A percentile compares a stretch with the other conserved stretches of the same genome.
These are phyloP conservation scores for Aplysia californica DNA, from an alignment of 1,140 invertebrate genomes.

Conservation along the genomic window DNA sequence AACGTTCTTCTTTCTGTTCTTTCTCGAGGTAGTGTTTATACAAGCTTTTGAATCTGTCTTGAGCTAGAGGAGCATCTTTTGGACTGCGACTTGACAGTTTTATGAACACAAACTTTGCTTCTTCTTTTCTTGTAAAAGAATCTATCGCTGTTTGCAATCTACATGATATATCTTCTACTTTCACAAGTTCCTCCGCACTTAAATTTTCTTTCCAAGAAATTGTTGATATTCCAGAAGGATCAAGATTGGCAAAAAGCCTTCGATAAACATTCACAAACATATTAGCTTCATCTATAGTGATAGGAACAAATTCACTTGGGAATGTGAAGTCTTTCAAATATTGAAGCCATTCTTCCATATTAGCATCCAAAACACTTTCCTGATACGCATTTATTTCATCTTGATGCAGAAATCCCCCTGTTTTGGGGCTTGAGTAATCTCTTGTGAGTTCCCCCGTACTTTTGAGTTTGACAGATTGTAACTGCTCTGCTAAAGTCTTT, in stretches of 20 bases:
- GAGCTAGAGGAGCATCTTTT: conserved; percentile 55
- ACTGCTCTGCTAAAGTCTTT: conserved; percentile 18
- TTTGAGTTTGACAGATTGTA: conserved; percentile 47
- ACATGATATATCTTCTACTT: conserved; percentile 30
- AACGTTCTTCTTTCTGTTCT: conserved; percentile 24
- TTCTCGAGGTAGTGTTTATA: conserved; percentile 37
- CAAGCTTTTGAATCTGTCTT: conserved; percentile 44
- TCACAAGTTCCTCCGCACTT: conserved; percentile 26
- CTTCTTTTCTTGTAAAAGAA: conserved; percentile 31
- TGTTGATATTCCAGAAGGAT: conserved; percentile 25
- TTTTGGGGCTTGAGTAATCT: conserved; percentile 53
- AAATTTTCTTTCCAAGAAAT: conserved; percentile 41
- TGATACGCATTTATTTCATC: conserved; percentile 49
- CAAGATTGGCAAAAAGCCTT: conserved; percentile 48
- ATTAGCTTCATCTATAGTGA: conserved; percentile 44
- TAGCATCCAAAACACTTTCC: conserved; percentile 50
- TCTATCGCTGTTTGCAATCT: conserved; percentile 43
- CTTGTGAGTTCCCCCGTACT: conserved; percentile 42
- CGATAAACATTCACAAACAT: conserved; percentile 50
- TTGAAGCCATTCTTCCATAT: conserved; percentile 55
- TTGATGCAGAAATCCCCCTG: conserved; percentile 46
- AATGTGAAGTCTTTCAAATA: conserved; percentile 52
- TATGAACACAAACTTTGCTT: conserved; percentile 50
- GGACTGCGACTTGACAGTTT: conserved; percentile 59
- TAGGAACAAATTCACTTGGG: conserved; percentile 43